phyloP scores from a whole-genome alignment of 2,888 invertebrate species.

The Dysmachus trigonus region DNA sequence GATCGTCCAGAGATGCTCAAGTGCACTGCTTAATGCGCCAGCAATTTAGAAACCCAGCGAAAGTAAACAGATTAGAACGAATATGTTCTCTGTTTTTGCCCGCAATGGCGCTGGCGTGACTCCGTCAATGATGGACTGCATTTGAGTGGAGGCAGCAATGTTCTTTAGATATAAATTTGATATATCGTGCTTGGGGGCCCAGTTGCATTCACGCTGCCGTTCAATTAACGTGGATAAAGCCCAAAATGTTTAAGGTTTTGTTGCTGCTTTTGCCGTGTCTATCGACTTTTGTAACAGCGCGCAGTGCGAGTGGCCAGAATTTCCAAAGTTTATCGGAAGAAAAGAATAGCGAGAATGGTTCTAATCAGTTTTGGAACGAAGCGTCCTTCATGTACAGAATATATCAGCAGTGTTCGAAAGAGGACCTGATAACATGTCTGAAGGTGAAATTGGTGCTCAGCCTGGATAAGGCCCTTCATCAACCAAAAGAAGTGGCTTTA shows the following conservation, averaged over 20 bases:
- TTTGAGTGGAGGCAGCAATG: neutral
- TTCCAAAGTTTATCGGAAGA: neutral
- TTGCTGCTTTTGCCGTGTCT: slow-evolving; percentile 35
- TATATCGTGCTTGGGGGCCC: slow-evolving; percentile 6
- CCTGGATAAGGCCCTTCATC: slow-evolving; percentile 76
- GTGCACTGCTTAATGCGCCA: neutral
- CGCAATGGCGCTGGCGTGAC: neutral
- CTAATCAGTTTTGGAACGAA: slow-evolving; percentile 41
- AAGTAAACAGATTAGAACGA: slow-evolving; percentile 42
- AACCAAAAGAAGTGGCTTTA: slow-evolving; percentile 71
- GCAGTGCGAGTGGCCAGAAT: slow-evolving; percentile 39
- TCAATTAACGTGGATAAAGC: neutral
- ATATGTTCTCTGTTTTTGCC: slow-evolving; percentile 22
- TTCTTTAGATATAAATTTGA: slow-evolving; percentile 37
- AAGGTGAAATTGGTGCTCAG: slow-evolving; percentile 82
- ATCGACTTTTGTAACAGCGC: slow-evolving; percentile 34
- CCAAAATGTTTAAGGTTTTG: slow-evolving; percentile 44
- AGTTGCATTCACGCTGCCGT: slow-evolving; percentile 31
- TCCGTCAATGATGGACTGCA: neutral
- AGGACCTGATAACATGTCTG: slow-evolving; percentile 76
- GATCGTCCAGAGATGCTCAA: neutral
- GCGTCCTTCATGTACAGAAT: slow-evolving; percentile 79
- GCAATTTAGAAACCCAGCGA: slow-evolving; percentile 20
- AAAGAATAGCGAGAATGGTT: neutral
- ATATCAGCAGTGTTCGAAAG: slow-evolving; percentile 81